Conservation (phyloP, 37 sponge, comb jelly and placozoan species). For the Corticium candelabrum region DNA sequence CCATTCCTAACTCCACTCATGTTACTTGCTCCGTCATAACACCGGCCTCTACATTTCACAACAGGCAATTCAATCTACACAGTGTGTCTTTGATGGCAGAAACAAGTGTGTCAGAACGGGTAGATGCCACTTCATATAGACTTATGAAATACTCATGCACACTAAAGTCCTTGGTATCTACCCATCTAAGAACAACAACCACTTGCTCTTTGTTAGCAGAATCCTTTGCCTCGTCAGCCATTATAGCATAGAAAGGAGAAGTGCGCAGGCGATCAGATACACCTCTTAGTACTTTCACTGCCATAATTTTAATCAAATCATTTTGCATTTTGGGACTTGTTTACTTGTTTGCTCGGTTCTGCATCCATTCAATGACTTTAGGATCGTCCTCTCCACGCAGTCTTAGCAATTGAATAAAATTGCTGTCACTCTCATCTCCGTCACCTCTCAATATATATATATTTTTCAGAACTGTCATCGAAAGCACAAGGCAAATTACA, state of each 20-base stretch:
- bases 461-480: too few species aligned
- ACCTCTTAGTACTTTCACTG: conserved; percentile 5
- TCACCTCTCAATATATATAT: conserved; percentile 7
- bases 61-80: background rate
- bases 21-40: conserved; percentile 29
- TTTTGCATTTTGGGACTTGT: background rate
- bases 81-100: conserved; percentile 13
- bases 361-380: conserved; percentile 7
- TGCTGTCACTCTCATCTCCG: background rate
- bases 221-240: too few species aligned
- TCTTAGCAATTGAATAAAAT: background rate
- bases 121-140: conserved; percentile 13
- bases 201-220: too few species aligned
- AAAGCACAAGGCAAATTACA: too few species aligned
- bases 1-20: conserved; percentile 20
- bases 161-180: too few species aligned
- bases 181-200: too few species aligned
- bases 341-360: background rate
- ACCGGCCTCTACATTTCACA: conserved; percentile 23
- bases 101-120: conserved; percentile 12
- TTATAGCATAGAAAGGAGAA: too few species aligned
- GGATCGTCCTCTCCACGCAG: background rate
- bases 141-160: conserved; percentile 29
- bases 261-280: too few species aligned
- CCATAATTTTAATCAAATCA: background rate